phyloP scores from a whole-genome alignment of 2,797 vertebrate species.

The Acipenser ruthenus region DNA sequence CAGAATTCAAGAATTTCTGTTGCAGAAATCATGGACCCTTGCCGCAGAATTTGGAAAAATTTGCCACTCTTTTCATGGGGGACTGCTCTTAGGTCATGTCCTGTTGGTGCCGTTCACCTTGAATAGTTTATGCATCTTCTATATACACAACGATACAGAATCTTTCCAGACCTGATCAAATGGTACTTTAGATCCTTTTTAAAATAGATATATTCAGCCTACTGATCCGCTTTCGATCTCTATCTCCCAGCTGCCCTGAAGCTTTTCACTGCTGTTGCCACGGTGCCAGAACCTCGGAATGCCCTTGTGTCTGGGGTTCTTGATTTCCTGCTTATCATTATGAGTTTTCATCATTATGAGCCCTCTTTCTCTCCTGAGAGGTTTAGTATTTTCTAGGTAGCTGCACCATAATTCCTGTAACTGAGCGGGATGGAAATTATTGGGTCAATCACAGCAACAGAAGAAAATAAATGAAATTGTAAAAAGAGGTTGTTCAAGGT shows the following conservation, averaged over 20 bases:
- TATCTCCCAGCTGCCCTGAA: conserved; percentile 15
- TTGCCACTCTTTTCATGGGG: too few species aligned
- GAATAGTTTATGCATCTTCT: too few species aligned
- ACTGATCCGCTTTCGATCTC: conserved; percentile 26
- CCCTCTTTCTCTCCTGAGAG: not conserved
- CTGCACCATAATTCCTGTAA: conserved; percentile 10
- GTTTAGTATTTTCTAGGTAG: conserved; percentile 14
- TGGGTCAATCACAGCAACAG: conserved; percentile 1
- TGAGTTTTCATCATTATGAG: conserved; percentile 19
- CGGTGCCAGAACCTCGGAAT: conserved; percentile 20
- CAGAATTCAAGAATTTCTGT: too few species aligned
- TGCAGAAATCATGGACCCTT: too few species aligned
- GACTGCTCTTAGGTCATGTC: too few species aligned
- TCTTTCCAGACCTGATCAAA: too few species aligned
- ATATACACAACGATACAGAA: too few species aligned
- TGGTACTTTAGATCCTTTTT: too few species aligned
- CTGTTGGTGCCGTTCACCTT: too few species aligned
- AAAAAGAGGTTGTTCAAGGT: conserved; percentile 1
- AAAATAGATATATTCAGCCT: too few species aligned
- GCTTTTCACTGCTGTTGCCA: conserved; percentile 11
- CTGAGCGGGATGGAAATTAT: conserved; percentile 1
- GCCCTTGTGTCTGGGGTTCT: conserved; percentile 12
- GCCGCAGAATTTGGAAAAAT: too few species aligned
- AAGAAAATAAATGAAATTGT: not conserved
- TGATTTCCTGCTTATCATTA: conserved; percentile 13